Conservation (phyloP, 2,797 vertebrate species). For the Trachops cirrhosus region DNA sequence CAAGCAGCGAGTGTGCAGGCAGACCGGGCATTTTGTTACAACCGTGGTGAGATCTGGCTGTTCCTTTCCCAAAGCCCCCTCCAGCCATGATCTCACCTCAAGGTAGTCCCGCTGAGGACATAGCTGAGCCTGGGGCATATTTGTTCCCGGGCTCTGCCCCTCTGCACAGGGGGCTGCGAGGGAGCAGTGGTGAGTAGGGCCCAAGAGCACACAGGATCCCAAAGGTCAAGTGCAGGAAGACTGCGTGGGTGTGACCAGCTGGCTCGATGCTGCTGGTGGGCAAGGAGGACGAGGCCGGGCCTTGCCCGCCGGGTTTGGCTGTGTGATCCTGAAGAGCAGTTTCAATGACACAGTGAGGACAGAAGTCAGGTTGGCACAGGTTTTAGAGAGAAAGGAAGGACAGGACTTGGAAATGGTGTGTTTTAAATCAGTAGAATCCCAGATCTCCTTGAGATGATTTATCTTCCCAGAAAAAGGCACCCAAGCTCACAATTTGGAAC, state of each 20-base stretch:
- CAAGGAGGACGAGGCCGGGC: background rate
- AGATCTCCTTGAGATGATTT: background rate
- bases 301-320: rapidly evolving
- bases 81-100: background rate
- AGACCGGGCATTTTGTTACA: background rate
- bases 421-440: background rate
- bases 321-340: too few relatives aligned
- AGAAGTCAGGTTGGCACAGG: background rate
- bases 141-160: background rate
- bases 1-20: rapidly evolving
- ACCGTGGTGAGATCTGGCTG: background rate
- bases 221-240: background rate
- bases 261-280: background rate
- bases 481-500: background rate
- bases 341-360: too few relatives aligned
- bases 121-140: rapidly evolving
- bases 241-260: background rate
- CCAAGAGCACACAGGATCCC: rapidly evolving
- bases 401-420: background rate
- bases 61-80: background rate
- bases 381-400: background rate
- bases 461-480: background rate
- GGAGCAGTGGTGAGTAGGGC: background rate
- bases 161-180: background rate
- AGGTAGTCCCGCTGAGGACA: background rate